Conservation (phyloP, 2,888 invertebrate genomes). For the Trissolcus japonicus region DNA sequence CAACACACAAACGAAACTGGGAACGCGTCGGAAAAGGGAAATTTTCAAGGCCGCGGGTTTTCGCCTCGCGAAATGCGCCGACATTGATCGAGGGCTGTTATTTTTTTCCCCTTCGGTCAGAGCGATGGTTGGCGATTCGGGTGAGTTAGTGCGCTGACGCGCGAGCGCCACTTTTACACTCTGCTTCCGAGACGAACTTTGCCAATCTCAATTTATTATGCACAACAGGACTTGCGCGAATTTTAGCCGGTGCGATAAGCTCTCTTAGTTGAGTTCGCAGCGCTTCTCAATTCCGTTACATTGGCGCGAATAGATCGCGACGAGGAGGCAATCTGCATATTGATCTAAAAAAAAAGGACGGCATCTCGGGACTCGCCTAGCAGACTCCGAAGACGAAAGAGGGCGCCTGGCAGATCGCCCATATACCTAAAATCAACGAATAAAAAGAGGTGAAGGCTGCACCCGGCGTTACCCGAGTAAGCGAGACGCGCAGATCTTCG, state of each 20-base stretch:
- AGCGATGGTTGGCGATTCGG: neutral
- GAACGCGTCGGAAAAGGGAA: no score
- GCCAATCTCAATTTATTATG: slow-evolving; percentile 49
- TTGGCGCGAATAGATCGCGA: slow-evolving; percentile 65
- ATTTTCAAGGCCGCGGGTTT: no score
- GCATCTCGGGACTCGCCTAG: slow-evolving; percentile 54
- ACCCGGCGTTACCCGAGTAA: slow-evolving; percentile 1
- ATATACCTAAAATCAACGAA: slow-evolving; percentile 55
- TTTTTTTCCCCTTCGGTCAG: neutral
- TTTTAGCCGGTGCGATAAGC: slow-evolving; percentile 59
- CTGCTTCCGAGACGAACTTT: slow-evolving; percentile 38
- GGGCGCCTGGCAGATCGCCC: slow-evolving; percentile 60
- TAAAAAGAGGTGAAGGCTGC: slow-evolving; percentile 33
- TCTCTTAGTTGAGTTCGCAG: slow-evolving; percentile 59
- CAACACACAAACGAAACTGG: no score
- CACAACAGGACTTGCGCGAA: slow-evolving; percentile 52
- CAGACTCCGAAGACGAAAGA: slow-evolving; percentile 47
- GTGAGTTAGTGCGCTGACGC: neutral
- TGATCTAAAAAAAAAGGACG: slow-evolving; percentile 65
- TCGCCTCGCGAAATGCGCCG: no score
- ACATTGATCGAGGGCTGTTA: no score
- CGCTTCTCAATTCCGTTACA: slow-evolving; percentile 67
- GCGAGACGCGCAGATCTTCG: slow-evolving; percentile 19
- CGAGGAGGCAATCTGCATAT: slow-evolving; percentile 71
- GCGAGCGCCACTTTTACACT: slow-evolving; percentile 31